Percentiles rank a stretch among this genome's conserved stretches.
These are phyloP conservation scores for Trisateles emortualis DNA, from an alignment of 2,888 invertebrate genomes.

Conservation along the genomic window DNA sequence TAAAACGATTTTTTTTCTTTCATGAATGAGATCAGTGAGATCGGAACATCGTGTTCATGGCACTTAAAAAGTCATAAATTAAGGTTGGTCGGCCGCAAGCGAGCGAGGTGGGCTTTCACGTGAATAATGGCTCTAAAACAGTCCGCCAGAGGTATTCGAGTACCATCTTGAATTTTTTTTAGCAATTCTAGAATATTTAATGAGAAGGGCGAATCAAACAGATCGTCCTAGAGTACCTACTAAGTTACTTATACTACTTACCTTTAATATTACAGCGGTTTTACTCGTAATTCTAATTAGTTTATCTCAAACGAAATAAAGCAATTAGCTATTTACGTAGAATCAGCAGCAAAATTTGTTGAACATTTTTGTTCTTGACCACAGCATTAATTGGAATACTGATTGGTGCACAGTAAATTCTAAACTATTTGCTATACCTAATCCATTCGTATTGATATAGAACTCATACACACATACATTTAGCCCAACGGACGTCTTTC, in stretches of 20 bases:
- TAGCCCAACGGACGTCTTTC: too few relatives aligned
- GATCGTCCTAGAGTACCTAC: neutral
- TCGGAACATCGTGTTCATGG: slow-evolving; percentile 69
- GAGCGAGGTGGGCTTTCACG: slow-evolving; percentile 58
- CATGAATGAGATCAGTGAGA: slow-evolving; percentile 58
- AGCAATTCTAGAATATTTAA: slow-evolving; percentile 13
- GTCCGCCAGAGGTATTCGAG: slow-evolving; percentile 46
- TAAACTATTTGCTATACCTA: too few relatives aligned
- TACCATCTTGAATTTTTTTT: slow-evolving; percentile 47
- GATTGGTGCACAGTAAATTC: too few relatives aligned
- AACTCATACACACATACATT: too few relatives aligned
- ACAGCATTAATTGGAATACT: too few relatives aligned
- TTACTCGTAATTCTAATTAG: too few relatives aligned
- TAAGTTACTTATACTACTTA: neutral
- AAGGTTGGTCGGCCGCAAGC: slow-evolving; percentile 62
- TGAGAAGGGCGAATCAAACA: neutral
- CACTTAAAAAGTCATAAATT: slow-evolving; percentile 79
- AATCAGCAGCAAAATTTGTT: too few relatives aligned
- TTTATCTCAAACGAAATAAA: too few relatives aligned
- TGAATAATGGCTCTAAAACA: slow-evolving; percentile 68
- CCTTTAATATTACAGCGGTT: too few relatives aligned
- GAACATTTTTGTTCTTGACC: too few relatives aligned
- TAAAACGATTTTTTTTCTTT: slow-evolving; percentile 55
- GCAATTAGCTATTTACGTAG: too few relatives aligned
- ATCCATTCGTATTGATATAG: too few relatives aligned